These are phyloP conservation scores for Tiliacea aurago DNA, from an alignment of 2,888 invertebrate genomes.

Conservation along the genomic window DNA sequence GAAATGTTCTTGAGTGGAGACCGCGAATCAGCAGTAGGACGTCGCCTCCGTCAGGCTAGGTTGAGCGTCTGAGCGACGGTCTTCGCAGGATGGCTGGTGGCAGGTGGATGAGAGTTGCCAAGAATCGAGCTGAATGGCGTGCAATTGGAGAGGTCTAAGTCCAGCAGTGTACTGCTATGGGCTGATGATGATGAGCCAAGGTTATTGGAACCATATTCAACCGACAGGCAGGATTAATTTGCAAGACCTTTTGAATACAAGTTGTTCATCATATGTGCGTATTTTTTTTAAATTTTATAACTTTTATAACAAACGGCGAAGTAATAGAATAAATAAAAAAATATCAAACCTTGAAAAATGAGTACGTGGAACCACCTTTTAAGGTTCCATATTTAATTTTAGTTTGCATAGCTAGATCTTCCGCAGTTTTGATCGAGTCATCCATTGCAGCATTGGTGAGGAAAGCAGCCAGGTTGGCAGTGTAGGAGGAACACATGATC, in stretches of 20 bases:
- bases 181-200: no score
- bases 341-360: constrained; percentile 95
- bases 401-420: constrained; percentile 98
- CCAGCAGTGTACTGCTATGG: no score
- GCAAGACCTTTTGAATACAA: not conserved
- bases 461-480: constrained; percentile 98
- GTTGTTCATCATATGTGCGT: not conserved
- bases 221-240: not conserved
- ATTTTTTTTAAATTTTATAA: not conserved
- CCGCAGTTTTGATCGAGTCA: constrained; percentile 96
- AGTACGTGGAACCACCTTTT: constrained; percentile 96
- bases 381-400: constrained; percentile 99
- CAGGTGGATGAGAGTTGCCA: no score
- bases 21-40: no score
- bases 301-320: not conserved
- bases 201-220: not conserved
- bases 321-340: not conserved
- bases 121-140: no score
- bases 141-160: no score
- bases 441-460: constrained; percentile 97
- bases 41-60: no score
- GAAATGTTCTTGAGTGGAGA: no score
- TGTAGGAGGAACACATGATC: constrained; percentile 98
- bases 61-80: no score
- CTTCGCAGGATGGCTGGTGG: no score